phyloP scores from a whole-genome alignment of 2,888 invertebrate genomes.

The Agrenia bidenticulata region DNA sequence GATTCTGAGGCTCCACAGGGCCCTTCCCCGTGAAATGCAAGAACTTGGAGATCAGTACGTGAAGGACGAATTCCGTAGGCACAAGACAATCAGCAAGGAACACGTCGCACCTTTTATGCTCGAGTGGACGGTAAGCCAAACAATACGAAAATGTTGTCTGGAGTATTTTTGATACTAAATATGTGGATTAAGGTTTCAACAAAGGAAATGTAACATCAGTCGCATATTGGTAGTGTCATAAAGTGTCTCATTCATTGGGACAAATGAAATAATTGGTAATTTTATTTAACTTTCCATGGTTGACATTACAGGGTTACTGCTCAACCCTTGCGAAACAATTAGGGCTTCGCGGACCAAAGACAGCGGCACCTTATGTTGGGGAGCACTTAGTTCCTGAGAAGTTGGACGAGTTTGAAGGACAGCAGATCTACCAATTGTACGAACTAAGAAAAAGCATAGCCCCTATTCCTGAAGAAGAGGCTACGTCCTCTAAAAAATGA shows the following conservation, averaged over 20 bases:
- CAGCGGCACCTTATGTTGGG: constrained; percentile 65
- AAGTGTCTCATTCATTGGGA: too few species aligned
- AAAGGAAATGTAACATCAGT: too few species aligned
- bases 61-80: constrained; percentile 80
- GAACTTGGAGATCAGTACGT: constrained; percentile 74
- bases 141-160: constrained; percentile 24
- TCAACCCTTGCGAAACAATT: constrained; percentile 72
- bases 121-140: constrained; percentile 89
- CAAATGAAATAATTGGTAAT: too few species aligned
- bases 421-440: constrained; percentile 80
- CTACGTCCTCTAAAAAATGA: neutral
- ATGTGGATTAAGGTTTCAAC: neutral
- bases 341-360: constrained; percentile 65
- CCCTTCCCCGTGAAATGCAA: constrained; percentile 70
- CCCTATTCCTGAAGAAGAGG: constrained; percentile 54
- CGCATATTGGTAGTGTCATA: too few species aligned
- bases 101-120: constrained; percentile 76
- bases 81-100: constrained; percentile 69
- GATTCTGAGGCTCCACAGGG: constrained; percentile 74
- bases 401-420: constrained; percentile 72
- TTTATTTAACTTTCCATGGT: too few species aligned
- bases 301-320: constrained; percentile 72
- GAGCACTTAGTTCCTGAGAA: constrained; percentile 63
- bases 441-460: constrained; percentile 75
- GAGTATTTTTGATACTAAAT: neutral